Evolutionary conservation across 2,888 invertebrate genomes (phyloP).

Genomic region (Halictus ligatus): DNA sequence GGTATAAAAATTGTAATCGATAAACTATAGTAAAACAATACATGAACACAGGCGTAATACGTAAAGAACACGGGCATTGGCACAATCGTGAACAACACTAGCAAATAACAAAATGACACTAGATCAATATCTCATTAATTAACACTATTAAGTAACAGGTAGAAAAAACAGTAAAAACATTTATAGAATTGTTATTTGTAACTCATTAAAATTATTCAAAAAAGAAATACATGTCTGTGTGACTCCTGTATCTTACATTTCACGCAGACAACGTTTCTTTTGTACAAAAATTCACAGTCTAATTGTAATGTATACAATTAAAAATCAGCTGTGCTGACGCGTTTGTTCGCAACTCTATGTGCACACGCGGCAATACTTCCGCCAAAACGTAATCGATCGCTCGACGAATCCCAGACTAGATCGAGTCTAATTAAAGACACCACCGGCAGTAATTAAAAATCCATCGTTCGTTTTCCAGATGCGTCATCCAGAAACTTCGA

Average conservation of each 20-base stretch:
- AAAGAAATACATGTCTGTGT: too few relatives aligned
- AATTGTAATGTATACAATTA: too few relatives aligned
- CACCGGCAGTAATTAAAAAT: not conserved
- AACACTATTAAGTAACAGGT: too few relatives aligned
- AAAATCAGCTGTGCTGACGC: not conserved
- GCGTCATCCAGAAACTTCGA: not conserved
- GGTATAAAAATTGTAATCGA: slow-evolving; percentile 6
- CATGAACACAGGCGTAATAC: not conserved
- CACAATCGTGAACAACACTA: not conserved
- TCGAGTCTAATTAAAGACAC: not conserved
- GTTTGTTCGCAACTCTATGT: too few relatives aligned
- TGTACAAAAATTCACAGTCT: too few relatives aligned
- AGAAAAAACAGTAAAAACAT: not conserved
- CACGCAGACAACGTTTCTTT: too few relatives aligned
- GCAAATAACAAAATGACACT: too few relatives aligned
- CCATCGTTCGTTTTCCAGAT: not conserved
- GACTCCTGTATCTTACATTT: too few relatives aligned
- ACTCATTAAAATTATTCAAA: too few relatives aligned
- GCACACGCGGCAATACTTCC: not conserved
- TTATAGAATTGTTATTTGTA: not conserved
- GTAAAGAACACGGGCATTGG: not conserved
- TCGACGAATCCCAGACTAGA: not conserved
- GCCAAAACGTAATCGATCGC: not conserved
- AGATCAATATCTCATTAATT: too few relatives aligned
- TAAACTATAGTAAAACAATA: not conserved